A percentile compares a stretch with the other conserved stretches of the same genome.
Conservation (phyloP, 2,888 invertebrate genomes). For the Xestobium rufovillosum region DNA sequence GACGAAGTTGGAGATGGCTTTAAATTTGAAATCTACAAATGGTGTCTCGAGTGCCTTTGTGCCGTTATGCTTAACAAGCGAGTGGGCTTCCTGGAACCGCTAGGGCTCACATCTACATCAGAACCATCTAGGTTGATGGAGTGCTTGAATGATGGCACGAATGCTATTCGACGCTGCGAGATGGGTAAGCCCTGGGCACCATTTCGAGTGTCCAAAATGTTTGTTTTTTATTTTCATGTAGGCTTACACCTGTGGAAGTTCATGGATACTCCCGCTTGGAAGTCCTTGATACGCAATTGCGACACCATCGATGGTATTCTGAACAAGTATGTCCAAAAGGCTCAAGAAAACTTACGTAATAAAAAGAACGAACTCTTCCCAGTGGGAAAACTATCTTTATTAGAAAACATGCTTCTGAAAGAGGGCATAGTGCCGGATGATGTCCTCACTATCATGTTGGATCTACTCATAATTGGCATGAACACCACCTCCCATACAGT, state of each 20-base stretch:
- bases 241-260: conserved; percentile 61
- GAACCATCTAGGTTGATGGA: conserved; percentile 54
- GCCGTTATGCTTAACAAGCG: conserved; percentile 50
- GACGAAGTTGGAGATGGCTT: conserved; percentile 55
- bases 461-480: conserved; percentile 59
- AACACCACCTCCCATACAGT: conserved; percentile 56
- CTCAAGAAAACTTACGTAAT: conserved; percentile 35
- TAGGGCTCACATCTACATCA: conserved; percentile 44
- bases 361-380: conserved; percentile 26
- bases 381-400: conserved; percentile 37
- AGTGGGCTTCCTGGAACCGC: conserved; percentile 54
- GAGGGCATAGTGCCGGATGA: conserved; percentile 53
- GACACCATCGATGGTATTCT: conserved; percentile 55
- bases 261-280: conserved; percentile 53
- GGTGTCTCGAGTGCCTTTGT: conserved; percentile 62
- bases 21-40: conserved; percentile 54
- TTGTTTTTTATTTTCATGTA: conserved; percentile 3
- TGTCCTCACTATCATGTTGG: conserved; percentile 55
- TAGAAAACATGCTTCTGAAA: conserved; percentile 50
- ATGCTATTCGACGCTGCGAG: conserved; percentile 55
- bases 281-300: conserved; percentile 51
- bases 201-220: neutral
- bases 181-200: conserved; percentile 36
- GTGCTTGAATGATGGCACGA: conserved; percentile 50
- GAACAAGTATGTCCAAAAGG: conserved; percentile 51